phyloP scores from a whole-genome alignment of 2,797 vertebrate species.

The Spheniscus humboldti region DNA sequence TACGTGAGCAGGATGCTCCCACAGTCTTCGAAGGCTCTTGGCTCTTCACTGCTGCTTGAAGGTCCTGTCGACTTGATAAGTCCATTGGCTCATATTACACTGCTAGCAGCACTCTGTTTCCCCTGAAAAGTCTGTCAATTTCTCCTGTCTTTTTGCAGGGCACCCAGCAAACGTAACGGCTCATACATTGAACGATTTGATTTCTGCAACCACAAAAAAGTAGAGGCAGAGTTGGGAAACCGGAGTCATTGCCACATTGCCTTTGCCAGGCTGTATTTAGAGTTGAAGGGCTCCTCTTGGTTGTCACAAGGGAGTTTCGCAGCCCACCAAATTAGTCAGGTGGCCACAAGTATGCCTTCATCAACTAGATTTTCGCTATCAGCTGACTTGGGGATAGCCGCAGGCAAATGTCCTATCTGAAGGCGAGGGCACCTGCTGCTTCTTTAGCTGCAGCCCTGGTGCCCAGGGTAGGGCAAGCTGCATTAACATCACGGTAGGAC shows the following conservation, averaged over 20 bases:
- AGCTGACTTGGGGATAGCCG: neutral
- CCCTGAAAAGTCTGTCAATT: neutral
- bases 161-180: neutral
- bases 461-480: neutral
- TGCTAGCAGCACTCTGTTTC: neutral
- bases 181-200: neutral
- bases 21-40: neutral
- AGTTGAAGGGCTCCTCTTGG: neutral
- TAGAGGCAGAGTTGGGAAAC: neutral
- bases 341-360: neutral
- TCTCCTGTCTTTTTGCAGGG: neutral
- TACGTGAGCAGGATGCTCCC: neutral
- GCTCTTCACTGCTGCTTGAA: neutral
- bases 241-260: neutral
- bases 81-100: neutral
- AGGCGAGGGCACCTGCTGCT: constrained; percentile 18
- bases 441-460: neutral
- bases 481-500: neutral
- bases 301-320: neutral
- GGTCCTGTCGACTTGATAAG: neutral
- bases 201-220: neutral
- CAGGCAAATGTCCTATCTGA: neutral
- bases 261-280: neutral
- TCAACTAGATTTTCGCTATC: neutral
- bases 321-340: neutral